Base-by-base conservation (phyloP, 2,797 vertebrate genomes). In the Falco columbarius region DNA sequence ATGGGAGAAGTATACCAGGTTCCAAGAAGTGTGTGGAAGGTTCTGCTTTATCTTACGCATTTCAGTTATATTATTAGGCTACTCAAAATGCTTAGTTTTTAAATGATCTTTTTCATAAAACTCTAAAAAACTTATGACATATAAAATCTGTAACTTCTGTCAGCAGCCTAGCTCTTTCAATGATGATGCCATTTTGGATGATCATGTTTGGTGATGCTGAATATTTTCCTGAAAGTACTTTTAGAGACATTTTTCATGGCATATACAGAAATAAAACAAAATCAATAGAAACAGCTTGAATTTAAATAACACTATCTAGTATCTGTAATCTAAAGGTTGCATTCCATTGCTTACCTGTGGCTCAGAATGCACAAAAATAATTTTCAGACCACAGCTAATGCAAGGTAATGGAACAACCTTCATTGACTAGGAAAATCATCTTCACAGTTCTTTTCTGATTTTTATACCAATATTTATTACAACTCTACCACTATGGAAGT, bases 251-350 rank as follows among this genome's bases (percentile, higher is more conserved):
- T 95, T 73, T 86, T 79, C 44, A 76, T 72, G 47, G 22, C 49
- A 81, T 67, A 74, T 56, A 79, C 10, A 86, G 44, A 81, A 90
- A 52, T 14, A 87, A 97, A 86, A 21, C 34, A 93, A 97, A 91
- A 96, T 81, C 61, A 75, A 55, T 58, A 56, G 49, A 47, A 92
- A 88, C 73, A 94, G 68, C 51, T 68, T 95, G 81, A 95, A 90
- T 95, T 88, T 87, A 96, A 93, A 87, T 81, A 96, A 80, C 34
- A 44, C 58, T 62, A 30, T 52, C 59, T 58, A 89, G 51, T 63
- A 65, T 77, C 47, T 87, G 30, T 86, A 91, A 95, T 73, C 73
- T 92, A 96, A 95, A 96, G 80, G 87, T 91, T 93, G 86, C 36
- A 82, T 80, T 81, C 58, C 46, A 68, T 52, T 82, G 36, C 75